A percentile compares a stretch with the other conserved stretches of the same genome.
phyloP scores from a whole-genome alignment of 2,797 vertebrate genomes.

The Characodon lateralis region DNA sequence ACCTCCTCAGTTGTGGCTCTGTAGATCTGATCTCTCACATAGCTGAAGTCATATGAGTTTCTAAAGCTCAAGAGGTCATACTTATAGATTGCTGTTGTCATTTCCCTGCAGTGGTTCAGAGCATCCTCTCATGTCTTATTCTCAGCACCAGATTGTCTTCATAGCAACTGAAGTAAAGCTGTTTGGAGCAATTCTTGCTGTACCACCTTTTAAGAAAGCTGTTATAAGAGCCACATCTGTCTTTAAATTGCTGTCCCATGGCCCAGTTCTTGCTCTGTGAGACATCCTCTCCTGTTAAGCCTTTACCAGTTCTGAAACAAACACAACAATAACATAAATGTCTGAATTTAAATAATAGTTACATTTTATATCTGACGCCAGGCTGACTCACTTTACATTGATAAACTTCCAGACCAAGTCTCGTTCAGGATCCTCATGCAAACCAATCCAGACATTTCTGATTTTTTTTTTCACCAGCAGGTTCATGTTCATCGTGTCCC shows the following conservation, averaged over 20 bases:
- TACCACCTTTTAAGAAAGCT: rapidly evolving
- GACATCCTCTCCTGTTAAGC: background rate
- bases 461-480: rapidly evolving
- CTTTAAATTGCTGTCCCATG: background rate
- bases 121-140: constrained; percentile 60
- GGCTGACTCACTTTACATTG: background rate
- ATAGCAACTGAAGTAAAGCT: background rate
- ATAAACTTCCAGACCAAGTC: constrained; percentile 3
- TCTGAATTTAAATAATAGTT: background rate
- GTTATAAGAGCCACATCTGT: constrained; percentile 31
- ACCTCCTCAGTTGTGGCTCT: constrained; percentile 51
- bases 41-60: rapidly evolving
- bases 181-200: background rate
- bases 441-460: background rate
- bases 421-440: constrained; percentile 7
- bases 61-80: constrained; percentile 39
- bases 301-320: constrained; percentile 42
- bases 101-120: constrained; percentile 33
- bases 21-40: constrained; percentile 33
- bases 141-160: constrained; percentile 44
- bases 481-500: rapidly evolving
- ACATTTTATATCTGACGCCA: background rate
- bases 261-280: background rate
- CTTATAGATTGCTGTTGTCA: background rate
- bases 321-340: background rate